Evolutionary conservation across 2,797 vertebrate genomes (phyloP), one percentile per base, ranked within the genome.

Genomic region (Notolepis coatsorum): DNA sequence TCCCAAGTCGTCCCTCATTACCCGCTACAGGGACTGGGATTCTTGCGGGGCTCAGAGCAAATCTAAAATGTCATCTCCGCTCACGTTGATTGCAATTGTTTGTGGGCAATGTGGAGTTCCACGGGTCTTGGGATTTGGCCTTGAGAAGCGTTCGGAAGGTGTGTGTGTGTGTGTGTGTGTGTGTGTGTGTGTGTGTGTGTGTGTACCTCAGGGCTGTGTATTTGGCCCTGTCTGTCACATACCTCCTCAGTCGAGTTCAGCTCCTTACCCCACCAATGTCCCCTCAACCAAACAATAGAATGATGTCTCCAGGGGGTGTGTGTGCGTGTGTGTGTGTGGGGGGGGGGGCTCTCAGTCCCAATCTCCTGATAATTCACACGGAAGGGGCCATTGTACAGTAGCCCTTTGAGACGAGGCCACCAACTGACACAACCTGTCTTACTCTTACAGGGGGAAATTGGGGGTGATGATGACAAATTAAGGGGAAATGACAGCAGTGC

Each of bases 371-470:
- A 51, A 51, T 51, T 51, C 31, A 4, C 12, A 37, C 23, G 28
- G 49, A 51, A 51, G n/a, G 49, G 49, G 20, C 49, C 31, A 51
- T 51, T 51, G 49, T 51, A 51, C 30, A 51, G 49, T 51, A 7
- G 30, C 30, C 49, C 31, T 37, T 33, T 51, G 49, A 37, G 49
- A 51, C n/a, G 12, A 21, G 31, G 13, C 31, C 49, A 51, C 49
- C 31, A 51, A 51, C 49, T 4, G 31, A 51, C 31, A 35, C 27
- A 3, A 27, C 17, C 23, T 12, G 23, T 33, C 49, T 21, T 51
- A 51, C 28, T 35, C 30, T 28, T 23, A 23, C 15, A 20, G 49
- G 30, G 15, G 23, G 12, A 21, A n/a, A 12, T 13, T 13, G 49
- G 49, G n/a, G n/a, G n/a, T n/a, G n/a, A n/a, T 35, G 49, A 13